Percentiles rank a stretch among this genome's conserved stretches.
Evolutionary conservation across 2,113 vertebrate species (phyloP).

Genomic region (Suricata suricatta): DNA sequence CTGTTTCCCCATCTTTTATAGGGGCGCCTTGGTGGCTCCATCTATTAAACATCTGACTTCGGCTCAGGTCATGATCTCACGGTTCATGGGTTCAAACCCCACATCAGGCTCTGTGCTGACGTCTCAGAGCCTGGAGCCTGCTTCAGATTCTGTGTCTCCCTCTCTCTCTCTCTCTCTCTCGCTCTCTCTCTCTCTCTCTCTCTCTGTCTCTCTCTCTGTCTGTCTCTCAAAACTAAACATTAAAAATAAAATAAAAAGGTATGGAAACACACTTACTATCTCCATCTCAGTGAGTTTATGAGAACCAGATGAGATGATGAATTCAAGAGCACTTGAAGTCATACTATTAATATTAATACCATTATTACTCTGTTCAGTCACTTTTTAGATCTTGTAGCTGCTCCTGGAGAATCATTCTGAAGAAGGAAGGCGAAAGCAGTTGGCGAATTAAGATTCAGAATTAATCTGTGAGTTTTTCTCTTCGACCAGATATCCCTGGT

Average conservation of each 20-base stretch:
- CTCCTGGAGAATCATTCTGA: neutral
- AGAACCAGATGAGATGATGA: constrained; percentile 24
- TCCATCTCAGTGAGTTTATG: neutral
- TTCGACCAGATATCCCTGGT: neutral
- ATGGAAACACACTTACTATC: neutral
- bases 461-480: constrained; percentile 27
- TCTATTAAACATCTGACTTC: too few species aligned
- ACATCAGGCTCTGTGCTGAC: too few species aligned
- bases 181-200: too few species aligned
- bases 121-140: too few species aligned
- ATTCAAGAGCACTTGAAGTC: constrained; percentile 7
- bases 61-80: too few species aligned
- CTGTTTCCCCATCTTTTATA: neutral
- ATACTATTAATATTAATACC: constrained; percentile 58
- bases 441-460: constrained; percentile 7
- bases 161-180: too few species aligned
- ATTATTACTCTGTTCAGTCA: constrained; percentile 41
- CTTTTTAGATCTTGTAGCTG: neutral
- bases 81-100: too few species aligned
- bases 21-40: too few species aligned
- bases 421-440: neutral
- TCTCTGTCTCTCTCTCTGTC: too few species aligned
- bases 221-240: too few species aligned
- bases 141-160: too few species aligned
- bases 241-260: neutral